Evolutionary conservation across 1,140 invertebrate genomes (phyloP).

Genomic region (Lepidostoma basale): DNA sequence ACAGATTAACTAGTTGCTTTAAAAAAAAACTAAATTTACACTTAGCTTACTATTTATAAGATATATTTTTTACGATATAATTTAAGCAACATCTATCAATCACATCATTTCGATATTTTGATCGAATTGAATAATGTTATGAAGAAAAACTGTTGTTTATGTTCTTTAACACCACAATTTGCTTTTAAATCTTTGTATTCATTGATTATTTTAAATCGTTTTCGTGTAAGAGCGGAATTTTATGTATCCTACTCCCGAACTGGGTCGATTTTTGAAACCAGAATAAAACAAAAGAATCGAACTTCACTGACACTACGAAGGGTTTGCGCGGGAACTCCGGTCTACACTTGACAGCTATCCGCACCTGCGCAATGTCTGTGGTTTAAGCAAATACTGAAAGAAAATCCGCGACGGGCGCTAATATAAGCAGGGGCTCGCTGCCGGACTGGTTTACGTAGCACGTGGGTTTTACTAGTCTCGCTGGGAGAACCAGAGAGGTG

Average conservation of each 20-base stretch:
- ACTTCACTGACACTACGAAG: conserved; percentile 9
- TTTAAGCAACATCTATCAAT: too few species aligned
- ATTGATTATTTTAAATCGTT: neutral
- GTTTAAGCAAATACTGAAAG: conserved; percentile 27
- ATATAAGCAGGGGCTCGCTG: conserved; percentile 3
- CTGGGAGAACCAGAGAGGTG: neutral
- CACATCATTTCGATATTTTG: too few species aligned
- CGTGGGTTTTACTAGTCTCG: neutral
- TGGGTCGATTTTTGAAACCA: conserved; percentile 1
- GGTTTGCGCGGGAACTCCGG: conserved; percentile 23
- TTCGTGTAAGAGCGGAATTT: neutral
- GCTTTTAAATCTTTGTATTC: neutral
- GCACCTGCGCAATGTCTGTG: conserved; percentile 10
- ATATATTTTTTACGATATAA: too few species aligned
- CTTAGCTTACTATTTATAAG: too few species aligned
- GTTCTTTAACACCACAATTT: conserved; percentile 5
- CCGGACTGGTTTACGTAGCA: neutral
- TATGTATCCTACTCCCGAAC: neutral
- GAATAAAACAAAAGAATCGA: conserved; percentile 11
- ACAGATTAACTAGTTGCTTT: neutral
- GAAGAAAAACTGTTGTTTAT: neutral
- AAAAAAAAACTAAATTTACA: too few species aligned
- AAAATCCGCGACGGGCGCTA: conserved; percentile 7
- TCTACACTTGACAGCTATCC: conserved; percentile 10
- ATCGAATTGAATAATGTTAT: too few species aligned